A percentile compares a stretch with the other conserved stretches of the same genome.
Conservation (phyloP, 2,113 vertebrate genomes). For the Otus sunia region DNA sequence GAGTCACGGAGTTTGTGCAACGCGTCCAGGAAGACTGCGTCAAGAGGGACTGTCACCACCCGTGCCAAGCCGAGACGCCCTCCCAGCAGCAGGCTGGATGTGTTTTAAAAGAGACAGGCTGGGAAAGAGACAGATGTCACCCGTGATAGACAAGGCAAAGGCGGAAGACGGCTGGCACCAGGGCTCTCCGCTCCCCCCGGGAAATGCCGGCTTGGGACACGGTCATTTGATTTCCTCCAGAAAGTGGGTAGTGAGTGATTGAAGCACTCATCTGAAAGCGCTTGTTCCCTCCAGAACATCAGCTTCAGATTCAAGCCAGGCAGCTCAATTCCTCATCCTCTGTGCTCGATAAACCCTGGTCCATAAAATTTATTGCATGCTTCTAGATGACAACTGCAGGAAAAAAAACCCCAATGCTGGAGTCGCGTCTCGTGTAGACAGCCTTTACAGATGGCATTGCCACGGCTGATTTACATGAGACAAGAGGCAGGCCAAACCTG, state of each 20-base stretch:
- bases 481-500: neutral
- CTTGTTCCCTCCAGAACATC: slow-evolving; percentile 19
- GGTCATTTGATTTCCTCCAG: neutral
- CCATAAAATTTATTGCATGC: slow-evolving; percentile 63
- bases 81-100: neutral
- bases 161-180: neutral
- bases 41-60: slow-evolving; percentile 7
- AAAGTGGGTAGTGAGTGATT: slow-evolving; percentile 1
- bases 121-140: neutral
- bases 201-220: fast-evolving
- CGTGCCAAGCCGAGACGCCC: neutral
- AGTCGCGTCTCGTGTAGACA: neutral
- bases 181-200: neutral
- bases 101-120: neutral
- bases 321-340: slow-evolving; percentile 60
- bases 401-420: neutral
- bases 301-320: slow-evolving; percentile 38
- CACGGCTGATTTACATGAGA: slow-evolving; percentile 24
- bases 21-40: neutral
- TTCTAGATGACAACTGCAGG: slow-evolving; percentile 54
- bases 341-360: slow-evolving; percentile 58
- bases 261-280: neutral
- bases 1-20: neutral
- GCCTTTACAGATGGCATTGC: slow-evolving; percentile 38
- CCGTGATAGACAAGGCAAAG: neutral